Percentiles rank a stretch among this genome's conserved stretches.
phyloP scores from a whole-genome alignment of 2,888 invertebrate species.

The Coenonympha arcania region DNA sequence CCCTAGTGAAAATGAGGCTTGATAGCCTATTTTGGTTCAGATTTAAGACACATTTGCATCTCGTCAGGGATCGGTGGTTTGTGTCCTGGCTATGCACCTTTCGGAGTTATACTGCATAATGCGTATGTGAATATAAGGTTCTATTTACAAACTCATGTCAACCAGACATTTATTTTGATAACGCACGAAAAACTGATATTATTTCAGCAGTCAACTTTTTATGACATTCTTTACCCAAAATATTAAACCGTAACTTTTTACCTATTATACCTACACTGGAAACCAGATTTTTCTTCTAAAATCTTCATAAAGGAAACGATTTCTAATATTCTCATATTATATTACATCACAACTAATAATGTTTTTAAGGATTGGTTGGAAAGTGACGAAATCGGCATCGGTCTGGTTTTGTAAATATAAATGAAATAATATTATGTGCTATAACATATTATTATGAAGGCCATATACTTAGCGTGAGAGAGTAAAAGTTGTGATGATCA shows the following conservation, averaged over 20 bases:
- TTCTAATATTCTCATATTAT: neutral
- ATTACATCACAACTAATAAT: neutral
- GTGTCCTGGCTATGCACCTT: too few species aligned
- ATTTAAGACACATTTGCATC: too few species aligned
- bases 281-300: neutral
- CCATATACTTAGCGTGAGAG: neutral
- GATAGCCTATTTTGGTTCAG: too few species aligned
- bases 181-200: too few species aligned
- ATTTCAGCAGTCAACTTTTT: too few species aligned
- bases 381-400: neutral
- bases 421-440: too few species aligned
- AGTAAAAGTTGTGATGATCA: neutral
- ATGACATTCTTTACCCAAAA: neutral
- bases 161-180: too few species aligned
- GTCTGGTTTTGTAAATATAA: neutral
- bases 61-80: too few species aligned
- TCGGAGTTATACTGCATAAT: too few species aligned
- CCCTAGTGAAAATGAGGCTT: too few species aligned
- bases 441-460: neutral
- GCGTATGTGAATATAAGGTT: too few species aligned
- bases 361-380: neutral
- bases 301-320: neutral
- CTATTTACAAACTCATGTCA: too few species aligned
- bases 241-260: neutral
- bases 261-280: neutral